Percentiles rank a stretch among this genome's conserved stretches.
phyloP scores from a whole-genome alignment of 92 coral and sea anemone genomes.

The Porites cylindrica region DNA sequence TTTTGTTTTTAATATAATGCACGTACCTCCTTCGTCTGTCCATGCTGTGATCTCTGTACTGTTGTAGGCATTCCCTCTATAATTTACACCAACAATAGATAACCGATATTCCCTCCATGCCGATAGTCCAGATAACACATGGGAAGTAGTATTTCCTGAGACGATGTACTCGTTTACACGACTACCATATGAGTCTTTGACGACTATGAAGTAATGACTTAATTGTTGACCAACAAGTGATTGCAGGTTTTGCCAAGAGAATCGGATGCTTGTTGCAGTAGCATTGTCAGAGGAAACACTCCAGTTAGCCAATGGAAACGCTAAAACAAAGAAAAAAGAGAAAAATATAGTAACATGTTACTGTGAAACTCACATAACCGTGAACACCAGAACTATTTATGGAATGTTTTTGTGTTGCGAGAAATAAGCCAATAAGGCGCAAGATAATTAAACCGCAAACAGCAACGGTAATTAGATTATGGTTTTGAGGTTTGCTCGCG shows the following conservation, averaged over 20 bases:
- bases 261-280: neutral
- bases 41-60: neutral
- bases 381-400: too few species aligned
- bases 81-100: neutral
- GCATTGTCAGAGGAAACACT: neutral
- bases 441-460: too few species aligned
- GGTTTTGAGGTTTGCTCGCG: too few species aligned
- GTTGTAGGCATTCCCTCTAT: neutral
- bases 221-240: neutral
- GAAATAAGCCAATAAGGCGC: too few species aligned
- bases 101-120: neutral
- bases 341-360: too few species aligned
- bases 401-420: too few species aligned
- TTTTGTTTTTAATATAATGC: neutral
- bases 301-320: slow-evolving; percentile 3
- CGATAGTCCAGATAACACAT: neutral
- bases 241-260: neutral
- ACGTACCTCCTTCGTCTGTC: too few species aligned
- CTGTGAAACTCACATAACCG: too few species aligned
- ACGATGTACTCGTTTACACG: neutral
- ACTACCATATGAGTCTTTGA: neutral
- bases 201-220: neutral
- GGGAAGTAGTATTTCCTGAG: neutral
- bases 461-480: too few species aligned
- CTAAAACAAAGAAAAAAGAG: neutral